Percentiles rank a stretch among this genome's conserved stretches.
phyloP scores from a whole-genome alignment of 1,140 invertebrate species.

The Druon quercuslanigerum region DNA sequence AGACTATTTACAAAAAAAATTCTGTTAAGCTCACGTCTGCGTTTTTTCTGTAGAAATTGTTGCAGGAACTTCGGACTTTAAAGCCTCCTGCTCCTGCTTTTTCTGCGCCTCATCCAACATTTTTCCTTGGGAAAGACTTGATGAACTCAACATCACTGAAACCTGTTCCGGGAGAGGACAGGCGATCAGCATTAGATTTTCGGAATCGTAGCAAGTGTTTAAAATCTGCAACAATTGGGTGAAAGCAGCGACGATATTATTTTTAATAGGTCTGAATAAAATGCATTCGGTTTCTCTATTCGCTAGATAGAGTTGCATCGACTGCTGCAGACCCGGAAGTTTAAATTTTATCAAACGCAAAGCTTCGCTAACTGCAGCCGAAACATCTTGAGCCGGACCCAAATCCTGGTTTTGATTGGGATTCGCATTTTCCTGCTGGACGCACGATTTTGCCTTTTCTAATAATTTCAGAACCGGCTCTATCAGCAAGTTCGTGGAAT shows the following conservation, averaged over 20 bases:
- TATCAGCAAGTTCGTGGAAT: slow-evolving; percentile 86
- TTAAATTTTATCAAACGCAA: slow-evolving; percentile 86
- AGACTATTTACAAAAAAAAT: not conserved
- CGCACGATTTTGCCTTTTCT: slow-evolving; percentile 80
- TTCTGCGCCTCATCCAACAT: slow-evolving; percentile 34
- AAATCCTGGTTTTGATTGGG: slow-evolving; percentile 68
- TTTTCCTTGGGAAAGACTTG: slow-evolving; percentile 75
- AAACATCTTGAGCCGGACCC: slow-evolving; percentile 71
- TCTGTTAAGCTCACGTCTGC: not conserved
- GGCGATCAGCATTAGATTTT: slow-evolving; percentile 88
- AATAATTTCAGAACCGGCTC: slow-evolving; percentile 84
- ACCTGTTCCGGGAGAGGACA: slow-evolving; percentile 95
- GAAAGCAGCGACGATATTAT: slow-evolving; percentile 91
- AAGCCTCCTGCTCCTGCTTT: not conserved
- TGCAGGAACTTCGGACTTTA: not conserved
- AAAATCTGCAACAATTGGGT: slow-evolving; percentile 88
- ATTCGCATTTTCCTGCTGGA: slow-evolving; percentile 65
- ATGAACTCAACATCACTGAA: slow-evolving; percentile 89
- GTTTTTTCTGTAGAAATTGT: not conserved
- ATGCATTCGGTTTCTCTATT: slow-evolving; percentile 98
- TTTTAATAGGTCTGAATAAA: slow-evolving; percentile 94
- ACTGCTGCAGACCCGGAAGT: slow-evolving; percentile 86
- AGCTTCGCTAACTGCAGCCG: slow-evolving; percentile 76
- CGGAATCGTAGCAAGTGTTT: slow-evolving; percentile 83
- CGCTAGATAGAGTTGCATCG: slow-evolving; percentile 96